These are phyloP conservation scores for Zaprionus inermis DNA, from an alignment of 1,140 invertebrate genomes.

Conservation along the genomic window DNA sequence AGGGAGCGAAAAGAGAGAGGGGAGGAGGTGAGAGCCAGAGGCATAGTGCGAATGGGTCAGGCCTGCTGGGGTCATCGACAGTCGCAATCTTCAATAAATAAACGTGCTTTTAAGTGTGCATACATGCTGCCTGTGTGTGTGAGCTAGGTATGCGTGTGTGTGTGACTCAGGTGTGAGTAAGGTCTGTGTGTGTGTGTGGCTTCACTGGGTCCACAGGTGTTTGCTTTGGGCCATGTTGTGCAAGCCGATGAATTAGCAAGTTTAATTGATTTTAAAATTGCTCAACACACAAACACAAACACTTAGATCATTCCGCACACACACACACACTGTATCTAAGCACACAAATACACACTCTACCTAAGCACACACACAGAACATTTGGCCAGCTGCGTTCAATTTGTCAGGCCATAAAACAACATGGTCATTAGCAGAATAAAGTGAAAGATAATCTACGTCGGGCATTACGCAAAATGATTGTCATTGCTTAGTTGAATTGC, in stretches of 20 bases:
- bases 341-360: background rate
- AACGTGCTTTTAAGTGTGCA: constrained; percentile 9
- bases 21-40: background rate
- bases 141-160: background rate
- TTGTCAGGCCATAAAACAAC: constrained; percentile 39
- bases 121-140: background rate
- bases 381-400: constrained; percentile 11
- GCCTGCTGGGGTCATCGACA: constrained; percentile 14
- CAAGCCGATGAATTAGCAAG: constrained; percentile 36
- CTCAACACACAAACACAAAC: constrained; percentile 1
- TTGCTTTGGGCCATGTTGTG: constrained; percentile 26
- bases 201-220: constrained; percentile 27
- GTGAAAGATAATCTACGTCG: constrained; percentile 20
- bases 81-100: constrained; percentile 44
- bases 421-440: constrained; percentile 31
- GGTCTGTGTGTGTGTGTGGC: background rate
- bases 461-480: constrained; percentile 28
- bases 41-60: background rate
- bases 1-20: background rate
- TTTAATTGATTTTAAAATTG: constrained; percentile 52
- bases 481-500: constrained; percentile 18
- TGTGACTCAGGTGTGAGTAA: background rate
- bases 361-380: background rate
- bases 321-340: background rate
- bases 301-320: background rate